Base-by-base conservation (phyloP, 2,888 invertebrate genomes). In the Mythimna ferrago region DNA sequence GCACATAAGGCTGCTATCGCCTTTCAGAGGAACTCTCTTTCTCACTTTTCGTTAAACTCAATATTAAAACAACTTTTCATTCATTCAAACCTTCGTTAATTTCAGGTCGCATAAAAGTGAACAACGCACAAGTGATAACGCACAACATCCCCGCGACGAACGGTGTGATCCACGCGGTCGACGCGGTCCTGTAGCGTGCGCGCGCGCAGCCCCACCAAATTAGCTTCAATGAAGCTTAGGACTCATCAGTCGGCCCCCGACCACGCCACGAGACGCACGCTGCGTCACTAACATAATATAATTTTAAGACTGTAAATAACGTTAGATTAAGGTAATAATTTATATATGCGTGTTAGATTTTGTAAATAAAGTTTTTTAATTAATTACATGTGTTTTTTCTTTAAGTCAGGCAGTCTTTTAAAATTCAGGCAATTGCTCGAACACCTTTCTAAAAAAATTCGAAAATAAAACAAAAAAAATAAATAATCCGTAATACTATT, bases 91-190 rank as follows among this genome's bases (percentile, higher is more conserved):
- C 51, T 38, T 35, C 2, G 2, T n/a, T 48, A 3, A 38, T 64
- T 63, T 0, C 96, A 98, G 98, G 98, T 84, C 98, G 98, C 92
- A 97, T 98, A 86, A 98, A 98, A 92, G 98, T 98, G 81, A 98
- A 98, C 93, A 98, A 98, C 90, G 97, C 97, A 32, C 97, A 97
- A 91, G 98, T 98, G 89, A 95, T 98, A 78, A 98, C 98, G 65
- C 98, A 98, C 92, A 98, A 98, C 93, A 98, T 98, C 87, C 98
- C 98, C 66, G 97, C 98, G 67, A 98, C 98, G 68, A 98, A 98
- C 92, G 98, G 98, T 85, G 98, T 98, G 75, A 97, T 98, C 87
- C 98, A 98, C 92, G 98, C 98, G 14, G 96, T 98, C 80, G 98
- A 98, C 90, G 93, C 93, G 68, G 89, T 96, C n/a, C 91, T 96